Evolutionary conservation across 1,140 invertebrate genomes (phyloP).

Genomic region (Venturia canescens): DNA sequence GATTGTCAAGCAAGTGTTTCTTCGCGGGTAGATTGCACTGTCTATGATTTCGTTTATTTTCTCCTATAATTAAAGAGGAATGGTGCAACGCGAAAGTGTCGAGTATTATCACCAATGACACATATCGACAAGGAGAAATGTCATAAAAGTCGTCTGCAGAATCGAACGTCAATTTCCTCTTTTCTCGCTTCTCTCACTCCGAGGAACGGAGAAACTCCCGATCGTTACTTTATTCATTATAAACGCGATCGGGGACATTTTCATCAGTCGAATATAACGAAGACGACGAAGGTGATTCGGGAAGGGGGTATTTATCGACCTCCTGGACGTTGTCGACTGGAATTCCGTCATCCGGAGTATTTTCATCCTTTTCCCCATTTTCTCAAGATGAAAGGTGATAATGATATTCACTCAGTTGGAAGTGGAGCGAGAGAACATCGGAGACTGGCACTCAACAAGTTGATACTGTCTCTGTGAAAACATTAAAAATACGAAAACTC

Average conservation of each 20-base stretch:
- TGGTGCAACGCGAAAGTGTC: no score
- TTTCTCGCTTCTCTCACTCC: neutral
- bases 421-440: conserved; percentile 1
- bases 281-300: neutral
- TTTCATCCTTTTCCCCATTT: neutral
- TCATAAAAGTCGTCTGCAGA: neutral
- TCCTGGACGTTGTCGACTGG: neutral
- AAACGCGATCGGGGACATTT: neutral
- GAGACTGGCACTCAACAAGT: conserved; percentile 36
- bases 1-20: no score
- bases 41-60: no score
- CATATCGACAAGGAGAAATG: neutral
- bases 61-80: no score
- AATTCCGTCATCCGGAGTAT: neutral
- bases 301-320: neutral
- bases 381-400: neutral
- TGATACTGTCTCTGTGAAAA: neutral
- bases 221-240: conserved; percentile 14
- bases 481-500: no score
- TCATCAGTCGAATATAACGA: conserved; percentile 10
- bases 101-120: no score
- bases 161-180: neutral
- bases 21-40: no score
- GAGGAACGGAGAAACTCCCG: no score
- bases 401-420: conserved; percentile 11